These are phyloP conservation scores for Seriola quinqueradiata DNA, from an alignment of 2,113 vertebrate species.

Conservation along the genomic window DNA sequence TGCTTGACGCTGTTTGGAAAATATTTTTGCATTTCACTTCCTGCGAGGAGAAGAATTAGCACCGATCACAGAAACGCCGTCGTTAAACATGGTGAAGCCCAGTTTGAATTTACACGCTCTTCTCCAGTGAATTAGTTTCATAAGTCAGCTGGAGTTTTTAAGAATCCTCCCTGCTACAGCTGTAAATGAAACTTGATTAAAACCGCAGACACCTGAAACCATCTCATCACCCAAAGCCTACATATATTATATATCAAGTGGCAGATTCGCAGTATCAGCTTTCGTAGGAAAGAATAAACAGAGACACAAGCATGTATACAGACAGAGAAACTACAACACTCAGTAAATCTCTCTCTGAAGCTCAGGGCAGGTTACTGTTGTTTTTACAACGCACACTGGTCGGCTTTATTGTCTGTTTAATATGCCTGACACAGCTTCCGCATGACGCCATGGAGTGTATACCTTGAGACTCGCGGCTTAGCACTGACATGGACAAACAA, in stretches of 20 bases:
- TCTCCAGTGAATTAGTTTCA: not conserved
- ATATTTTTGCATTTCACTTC: too few relatives aligned
- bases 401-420: conserved; percentile 80
- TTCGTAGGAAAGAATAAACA: conserved; percentile 50
- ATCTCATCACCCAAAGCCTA: conserved; percentile 14
- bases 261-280: conserved; percentile 63
- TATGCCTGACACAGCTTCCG: conserved; percentile 65
- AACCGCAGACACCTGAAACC: conserved; percentile 19
- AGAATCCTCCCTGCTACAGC: not conserved
- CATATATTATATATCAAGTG: conserved; percentile 52
- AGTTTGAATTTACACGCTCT: not conserved
- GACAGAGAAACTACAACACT: conserved; percentile 30
- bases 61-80: too few relatives aligned
- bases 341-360: conserved; percentile 49
- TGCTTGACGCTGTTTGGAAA: not conserved
- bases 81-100: not conserved
- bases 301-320: not conserved
- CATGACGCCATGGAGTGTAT: conserved; percentile 53
- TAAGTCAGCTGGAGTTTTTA: not conserved
- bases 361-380: conserved; percentile 65
- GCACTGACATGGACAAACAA: conserved; percentile 67
- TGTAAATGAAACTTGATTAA: conserved; percentile 22
- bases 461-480: conserved; percentile 66
- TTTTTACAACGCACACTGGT: conserved; percentile 62
- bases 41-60: too few relatives aligned